These are phyloP conservation scores for Gobionotothen gibberifrons DNA, from an alignment of 2,797 vertebrate species.

Conservation along the genomic window DNA sequence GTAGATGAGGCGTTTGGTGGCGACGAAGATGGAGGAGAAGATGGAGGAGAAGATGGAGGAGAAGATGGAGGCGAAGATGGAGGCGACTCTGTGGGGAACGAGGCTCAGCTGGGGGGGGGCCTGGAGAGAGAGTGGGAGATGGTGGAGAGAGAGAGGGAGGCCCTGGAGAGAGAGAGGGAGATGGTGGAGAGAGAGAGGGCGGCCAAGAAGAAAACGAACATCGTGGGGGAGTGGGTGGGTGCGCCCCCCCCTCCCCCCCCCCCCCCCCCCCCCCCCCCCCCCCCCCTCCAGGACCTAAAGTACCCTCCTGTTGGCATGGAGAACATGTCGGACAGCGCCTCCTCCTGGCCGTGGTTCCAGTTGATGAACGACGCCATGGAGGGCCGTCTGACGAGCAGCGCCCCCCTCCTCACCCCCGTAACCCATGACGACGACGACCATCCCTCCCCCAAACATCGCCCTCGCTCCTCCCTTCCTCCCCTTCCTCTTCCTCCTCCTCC, in stretches of 20 bases:
- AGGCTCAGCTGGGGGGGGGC: conserved; percentile 55
- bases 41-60: not conserved
- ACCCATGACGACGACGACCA: conserved; percentile 62
- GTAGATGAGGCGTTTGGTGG: conserved; percentile 46
- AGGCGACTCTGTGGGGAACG: conserved; percentile 38
- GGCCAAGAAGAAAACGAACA: no score
- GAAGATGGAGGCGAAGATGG: conserved; percentile 1
- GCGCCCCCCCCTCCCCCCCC: rapidly evolving
- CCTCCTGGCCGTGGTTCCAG: conserved; percentile 83
- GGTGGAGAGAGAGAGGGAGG: conserved; percentile 68
- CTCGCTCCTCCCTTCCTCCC: conserved; percentile 20
- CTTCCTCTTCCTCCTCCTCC: conserved; percentile 20
- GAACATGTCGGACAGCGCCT: conserved; percentile 55
- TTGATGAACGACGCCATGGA: conserved; percentile 84
- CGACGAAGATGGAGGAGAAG: no score
- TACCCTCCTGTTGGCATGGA: conserved; percentile 81
- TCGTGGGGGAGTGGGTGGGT: no score
- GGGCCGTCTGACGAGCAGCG: conserved; percentile 70
- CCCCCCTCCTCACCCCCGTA: conserved; percentile 71
- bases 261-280: not conserved
- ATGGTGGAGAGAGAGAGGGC: conserved; percentile 65
- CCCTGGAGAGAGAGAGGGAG: conserved; percentile 60
- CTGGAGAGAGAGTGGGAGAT: conserved; percentile 69
- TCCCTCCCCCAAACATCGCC: conserved; percentile 46
- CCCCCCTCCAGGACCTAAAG: conserved; percentile 72